These are phyloP conservation scores for Coregonus suidteri DNA, from an alignment of 2,797 vertebrate species.

Conservation along the genomic window DNA sequence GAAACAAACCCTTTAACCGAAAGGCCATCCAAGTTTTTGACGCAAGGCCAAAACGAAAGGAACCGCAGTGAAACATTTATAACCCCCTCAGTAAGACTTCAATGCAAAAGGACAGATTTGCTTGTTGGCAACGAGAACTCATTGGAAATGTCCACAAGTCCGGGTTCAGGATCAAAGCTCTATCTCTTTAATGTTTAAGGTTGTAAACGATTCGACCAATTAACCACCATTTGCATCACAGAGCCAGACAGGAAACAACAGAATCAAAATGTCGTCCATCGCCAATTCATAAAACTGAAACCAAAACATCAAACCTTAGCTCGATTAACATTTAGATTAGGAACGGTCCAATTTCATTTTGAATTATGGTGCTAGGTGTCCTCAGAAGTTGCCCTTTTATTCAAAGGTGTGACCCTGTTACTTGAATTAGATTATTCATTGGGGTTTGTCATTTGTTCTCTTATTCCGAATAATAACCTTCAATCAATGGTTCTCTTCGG, in stretches of 20 bases:
- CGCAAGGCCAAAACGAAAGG: background rate
- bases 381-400: background rate
- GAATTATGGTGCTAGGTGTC: background rate
- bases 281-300: background rate
- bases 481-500: constrained; percentile 3
- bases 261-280: background rate
- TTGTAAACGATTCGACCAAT: background rate
- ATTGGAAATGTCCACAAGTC: background rate
- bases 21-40: background rate
- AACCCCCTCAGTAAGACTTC: background rate
- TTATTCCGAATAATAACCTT: background rate
- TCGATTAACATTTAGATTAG: background rate
- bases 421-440: background rate
- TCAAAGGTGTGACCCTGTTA: background rate
- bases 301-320: background rate
- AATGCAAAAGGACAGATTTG: background rate
- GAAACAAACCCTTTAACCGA: background rate
- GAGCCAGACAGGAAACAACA: background rate
- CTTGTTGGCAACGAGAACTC: background rate
- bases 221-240: background rate
- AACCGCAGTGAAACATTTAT: background rate
- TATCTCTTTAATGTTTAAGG: background rate
- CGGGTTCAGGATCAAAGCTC: background rate
- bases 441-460: background rate
- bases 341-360: background rate